A percentile compares a stretch with the other conserved stretches of the same genome.
These are phyloP conservation scores for Catharus ustulatus DNA, from an alignment of 2,797 vertebrate genomes.

Conservation along the genomic window DNA sequence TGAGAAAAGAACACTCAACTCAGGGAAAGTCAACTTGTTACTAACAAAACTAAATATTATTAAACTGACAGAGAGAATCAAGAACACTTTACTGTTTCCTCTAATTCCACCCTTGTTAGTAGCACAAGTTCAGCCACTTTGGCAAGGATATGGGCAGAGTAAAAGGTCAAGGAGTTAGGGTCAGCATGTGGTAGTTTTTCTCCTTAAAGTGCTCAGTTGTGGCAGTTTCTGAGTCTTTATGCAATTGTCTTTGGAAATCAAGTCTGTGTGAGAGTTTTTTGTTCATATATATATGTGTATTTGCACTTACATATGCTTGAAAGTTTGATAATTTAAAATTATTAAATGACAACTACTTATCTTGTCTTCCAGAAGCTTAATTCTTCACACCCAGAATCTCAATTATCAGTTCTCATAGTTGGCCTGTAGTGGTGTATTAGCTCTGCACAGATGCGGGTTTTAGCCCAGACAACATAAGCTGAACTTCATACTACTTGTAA, in stretches of 20 bases:
- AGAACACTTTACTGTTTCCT: not conserved
- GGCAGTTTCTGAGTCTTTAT: not conserved
- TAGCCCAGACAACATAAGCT: not conserved
- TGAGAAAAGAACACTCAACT: not conserved
- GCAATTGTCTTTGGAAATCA: not conserved
- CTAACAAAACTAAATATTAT: not conserved
- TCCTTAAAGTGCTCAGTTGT: not conserved
- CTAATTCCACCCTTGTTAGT: not conserved
- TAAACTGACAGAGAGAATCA: not conserved
- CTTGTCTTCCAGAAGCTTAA: not conserved
- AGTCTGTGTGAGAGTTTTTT: not conserved
- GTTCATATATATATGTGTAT: rapidly evolving
- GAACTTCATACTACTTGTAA: not conserved
- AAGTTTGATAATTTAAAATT: not conserved
- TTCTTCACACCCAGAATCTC: not conserved
- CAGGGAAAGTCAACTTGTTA: not conserved
- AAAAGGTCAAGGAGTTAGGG: not conserved
- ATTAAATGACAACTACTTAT: not conserved
- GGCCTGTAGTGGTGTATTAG: not conserved
- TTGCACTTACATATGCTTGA: not conserved
- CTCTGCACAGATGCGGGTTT: not conserved
- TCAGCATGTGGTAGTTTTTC: not conserved
- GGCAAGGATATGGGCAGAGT: not conserved
- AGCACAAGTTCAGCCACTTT: rapidly evolving
- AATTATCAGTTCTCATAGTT: not conserved